These are phyloP conservation scores for Pseudoatta argentina DNA, from an alignment of 1,140 invertebrate genomes.

Conservation along the genomic window DNA sequence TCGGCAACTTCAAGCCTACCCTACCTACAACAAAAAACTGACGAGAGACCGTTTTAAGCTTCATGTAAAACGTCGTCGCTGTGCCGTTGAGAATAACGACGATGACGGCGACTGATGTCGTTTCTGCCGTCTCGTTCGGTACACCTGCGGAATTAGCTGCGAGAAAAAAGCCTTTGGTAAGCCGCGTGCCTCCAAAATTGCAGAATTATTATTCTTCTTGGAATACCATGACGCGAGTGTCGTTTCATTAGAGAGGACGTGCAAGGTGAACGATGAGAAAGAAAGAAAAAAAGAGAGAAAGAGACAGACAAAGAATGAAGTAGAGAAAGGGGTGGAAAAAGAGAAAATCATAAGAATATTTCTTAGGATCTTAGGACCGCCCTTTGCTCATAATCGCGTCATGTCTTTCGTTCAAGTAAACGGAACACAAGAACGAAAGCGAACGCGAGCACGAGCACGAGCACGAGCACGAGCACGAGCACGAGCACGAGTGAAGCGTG, in stretches of 20 bases:
- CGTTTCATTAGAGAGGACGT: conserved; percentile 60
- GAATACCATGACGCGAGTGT: conserved; percentile 72
- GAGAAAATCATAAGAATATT: neutral
- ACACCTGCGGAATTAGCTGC: conserved; percentile 78
- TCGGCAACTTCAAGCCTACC: neutral
- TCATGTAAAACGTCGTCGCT: conserved; percentile 45
- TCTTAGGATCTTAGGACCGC: conserved; percentile 23
- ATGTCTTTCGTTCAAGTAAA: conserved; percentile 56
- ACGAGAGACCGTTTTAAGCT: conserved; percentile 44
- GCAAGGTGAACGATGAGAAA: conserved; percentile 36
- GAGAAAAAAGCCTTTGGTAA: conserved; percentile 36
- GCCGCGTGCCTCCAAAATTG: conserved; percentile 73
- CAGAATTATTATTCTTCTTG: conserved; percentile 78
- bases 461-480: conserved; percentile 21
- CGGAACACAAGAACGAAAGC: neutral
- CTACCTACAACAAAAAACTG: conserved; percentile 17
- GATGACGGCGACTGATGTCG: conserved; percentile 3
- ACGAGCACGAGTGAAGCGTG: conserved; percentile 36
- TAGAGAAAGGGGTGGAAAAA: neutral
- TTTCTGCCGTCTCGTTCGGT: conserved; percentile 38
- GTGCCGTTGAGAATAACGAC: conserved; percentile 18
- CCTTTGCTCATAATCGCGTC: conserved; percentile 21
- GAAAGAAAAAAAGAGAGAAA: neutral
- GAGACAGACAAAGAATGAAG: neutral
- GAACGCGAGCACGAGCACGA: conserved; percentile 17